Conservation (phyloP, 92 coral and sea anemone genomes). For the Virgularia gustaviana region DNA sequence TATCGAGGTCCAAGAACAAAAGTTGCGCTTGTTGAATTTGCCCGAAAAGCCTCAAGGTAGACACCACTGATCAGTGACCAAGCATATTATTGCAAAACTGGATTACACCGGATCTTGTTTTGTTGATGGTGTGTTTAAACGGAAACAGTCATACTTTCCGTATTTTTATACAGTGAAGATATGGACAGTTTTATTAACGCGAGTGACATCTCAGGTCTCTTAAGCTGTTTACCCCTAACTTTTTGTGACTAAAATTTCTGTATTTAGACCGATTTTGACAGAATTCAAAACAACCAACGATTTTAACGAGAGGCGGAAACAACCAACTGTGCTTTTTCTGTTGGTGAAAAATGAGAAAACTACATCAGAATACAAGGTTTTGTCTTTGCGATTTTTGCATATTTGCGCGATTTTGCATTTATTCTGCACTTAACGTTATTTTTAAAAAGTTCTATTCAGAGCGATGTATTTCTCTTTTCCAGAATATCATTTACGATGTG, state of each 20-base stretch:
- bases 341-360: conserved; percentile 21
- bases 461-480: not conserved
- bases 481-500: conserved; percentile 63
- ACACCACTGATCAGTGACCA: no score
- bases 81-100: no score
- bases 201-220: not conserved
- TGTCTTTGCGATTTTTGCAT: not conserved
- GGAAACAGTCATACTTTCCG: not conserved
- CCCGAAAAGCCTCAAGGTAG: conserved; percentile 89
- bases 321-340: conserved; percentile 14
- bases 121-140: no score
- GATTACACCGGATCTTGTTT: no score
- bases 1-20: conserved; percentile 80
- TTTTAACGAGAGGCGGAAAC: conserved; percentile 11
- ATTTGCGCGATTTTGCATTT: not conserved
- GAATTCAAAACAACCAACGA: conserved; percentile 30
- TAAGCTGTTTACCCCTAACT: not conserved
- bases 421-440: not conserved
- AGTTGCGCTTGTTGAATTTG: conserved; percentile 84
- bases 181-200: not conserved
- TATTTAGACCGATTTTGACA: conserved; percentile 15
- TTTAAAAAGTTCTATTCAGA: no score
- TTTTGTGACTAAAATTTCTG: not conserved
- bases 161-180: not conserved
- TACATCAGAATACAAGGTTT: conserved; percentile 8